Evolutionary conservation across 2,888 invertebrate genomes (phyloP).

Genomic region (Dicranocentrus wangi): DNA sequence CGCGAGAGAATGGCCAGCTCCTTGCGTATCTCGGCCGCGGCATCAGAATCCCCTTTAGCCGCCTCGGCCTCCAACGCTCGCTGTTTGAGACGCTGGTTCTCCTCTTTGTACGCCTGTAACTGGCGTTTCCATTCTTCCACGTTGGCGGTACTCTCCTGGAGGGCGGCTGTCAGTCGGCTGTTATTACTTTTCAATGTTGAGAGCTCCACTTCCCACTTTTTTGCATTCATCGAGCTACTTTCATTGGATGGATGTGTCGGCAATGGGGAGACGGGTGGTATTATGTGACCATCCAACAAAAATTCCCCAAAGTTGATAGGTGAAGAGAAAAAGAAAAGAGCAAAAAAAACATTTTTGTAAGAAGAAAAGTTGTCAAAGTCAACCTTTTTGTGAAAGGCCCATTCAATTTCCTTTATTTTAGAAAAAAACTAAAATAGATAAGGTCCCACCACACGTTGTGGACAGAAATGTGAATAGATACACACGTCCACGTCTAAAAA

Average conservation of each 20-base stretch:
- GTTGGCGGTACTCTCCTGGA: constrained; percentile 96
- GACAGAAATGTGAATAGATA: too few species aligned
- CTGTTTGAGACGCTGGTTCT: constrained; percentile 85
- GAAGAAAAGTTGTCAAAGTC: neutral
- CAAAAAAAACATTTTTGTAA: neutral
- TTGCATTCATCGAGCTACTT: constrained; percentile 94
- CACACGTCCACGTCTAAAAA: too few species aligned
- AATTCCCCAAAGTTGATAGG: too few species aligned
- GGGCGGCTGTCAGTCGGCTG: constrained; percentile 91
- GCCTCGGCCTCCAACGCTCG: constrained; percentile 73
- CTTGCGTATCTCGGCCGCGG: constrained; percentile 68
- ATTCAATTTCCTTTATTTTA: neutral
- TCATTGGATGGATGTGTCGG: constrained; percentile 17
- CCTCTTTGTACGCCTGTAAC: constrained; percentile 82
- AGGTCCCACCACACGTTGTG: too few species aligned
- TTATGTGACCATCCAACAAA: too few species aligned
- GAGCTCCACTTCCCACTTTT: constrained; percentile 98
- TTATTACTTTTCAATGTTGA: constrained; percentile 97
- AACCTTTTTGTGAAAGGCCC: neutral
- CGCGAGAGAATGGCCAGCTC: constrained; percentile 65
- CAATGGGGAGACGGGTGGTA: neutral
- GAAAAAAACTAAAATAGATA: too few species aligned
- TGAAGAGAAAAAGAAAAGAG: neutral
- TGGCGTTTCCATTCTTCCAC: constrained; percentile 90
- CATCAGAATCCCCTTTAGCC: constrained; percentile 71